Conservation (phyloP, 2,797 vertebrate genomes). For the Sardinella longiceps region DNA sequence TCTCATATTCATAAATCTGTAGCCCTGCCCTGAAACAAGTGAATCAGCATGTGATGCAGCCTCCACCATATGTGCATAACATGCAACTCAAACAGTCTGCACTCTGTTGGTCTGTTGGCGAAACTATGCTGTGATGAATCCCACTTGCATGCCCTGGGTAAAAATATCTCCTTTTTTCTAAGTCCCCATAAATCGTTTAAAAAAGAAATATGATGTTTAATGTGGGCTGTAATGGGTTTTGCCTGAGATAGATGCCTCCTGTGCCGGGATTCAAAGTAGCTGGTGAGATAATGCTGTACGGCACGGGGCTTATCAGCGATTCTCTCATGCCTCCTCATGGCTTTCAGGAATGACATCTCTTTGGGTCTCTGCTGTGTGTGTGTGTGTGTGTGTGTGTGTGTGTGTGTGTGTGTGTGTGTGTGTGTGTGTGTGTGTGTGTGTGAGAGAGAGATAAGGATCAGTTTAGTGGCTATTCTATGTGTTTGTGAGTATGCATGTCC, state of each 20-base stretch:
- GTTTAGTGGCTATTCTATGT: neutral
- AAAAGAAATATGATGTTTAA: neutral
- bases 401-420: neutral
- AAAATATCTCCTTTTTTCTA: neutral
- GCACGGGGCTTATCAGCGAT: neutral
- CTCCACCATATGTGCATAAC: neutral
- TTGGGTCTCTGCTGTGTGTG: neutral
- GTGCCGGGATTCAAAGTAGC: neutral
- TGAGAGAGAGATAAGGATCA: neutral
- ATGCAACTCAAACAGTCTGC: neutral
- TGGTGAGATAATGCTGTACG: neutral
- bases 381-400: constrained; percentile 4
- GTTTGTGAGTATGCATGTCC: too few species aligned
- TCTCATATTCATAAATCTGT: neutral
- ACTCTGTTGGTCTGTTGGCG: neutral
- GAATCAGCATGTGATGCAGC: neutral
- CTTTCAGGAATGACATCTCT: neutral
- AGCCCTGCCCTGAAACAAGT: neutral
- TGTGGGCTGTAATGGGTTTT: neutral
- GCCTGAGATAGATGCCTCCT: neutral
- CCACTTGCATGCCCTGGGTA: neutral
- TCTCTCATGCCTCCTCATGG: neutral
- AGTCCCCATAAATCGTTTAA: neutral
- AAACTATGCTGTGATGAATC: neutral
- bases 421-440: neutral